A percentile compares a stretch with the other conserved stretches of the same genome.
Conservation (phyloP, 2,797 vertebrate genomes). For the Valencia hispanica region DNA sequence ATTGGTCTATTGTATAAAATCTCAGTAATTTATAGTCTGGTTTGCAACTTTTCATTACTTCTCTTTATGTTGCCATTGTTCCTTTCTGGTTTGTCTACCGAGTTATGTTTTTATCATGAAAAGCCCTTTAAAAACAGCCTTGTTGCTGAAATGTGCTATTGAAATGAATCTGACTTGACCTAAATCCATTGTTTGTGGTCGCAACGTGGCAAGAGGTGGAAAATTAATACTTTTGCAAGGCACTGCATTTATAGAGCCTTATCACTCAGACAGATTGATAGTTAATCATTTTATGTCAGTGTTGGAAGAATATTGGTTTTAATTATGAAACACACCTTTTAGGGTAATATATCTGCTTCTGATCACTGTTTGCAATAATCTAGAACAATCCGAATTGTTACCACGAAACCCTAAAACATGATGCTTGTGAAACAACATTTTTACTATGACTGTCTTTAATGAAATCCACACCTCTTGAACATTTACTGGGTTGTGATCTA, state of each 20-base stretch:
- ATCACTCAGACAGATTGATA: neutral
- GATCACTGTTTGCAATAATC: neutral
- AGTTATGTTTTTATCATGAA: too few species aligned
- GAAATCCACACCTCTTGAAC: neutral
- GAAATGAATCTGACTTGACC: too few species aligned
- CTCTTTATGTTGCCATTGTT: too few species aligned
- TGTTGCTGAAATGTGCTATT: too few species aligned
- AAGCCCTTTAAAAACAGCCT: too few species aligned
- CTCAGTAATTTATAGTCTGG: too few species aligned
- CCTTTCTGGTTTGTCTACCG: too few species aligned
- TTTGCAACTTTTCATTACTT: too few species aligned
- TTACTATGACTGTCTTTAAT: neutral
- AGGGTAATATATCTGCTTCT: neutral
- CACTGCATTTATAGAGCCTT: neutral
- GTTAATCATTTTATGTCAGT: neutral
- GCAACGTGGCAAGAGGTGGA: too few species aligned
- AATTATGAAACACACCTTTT: neutral
- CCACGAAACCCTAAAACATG: neutral
- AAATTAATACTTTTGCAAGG: neutral
- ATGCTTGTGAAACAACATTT: neutral
- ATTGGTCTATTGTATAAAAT: neutral
- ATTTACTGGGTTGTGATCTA: neutral
- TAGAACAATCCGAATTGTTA: neutral
- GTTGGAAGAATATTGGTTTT: neutral
- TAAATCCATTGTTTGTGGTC: neutral